Conservation (phyloP, 2,888 invertebrate genomes). For the Platycheirus albimanus region DNA sequence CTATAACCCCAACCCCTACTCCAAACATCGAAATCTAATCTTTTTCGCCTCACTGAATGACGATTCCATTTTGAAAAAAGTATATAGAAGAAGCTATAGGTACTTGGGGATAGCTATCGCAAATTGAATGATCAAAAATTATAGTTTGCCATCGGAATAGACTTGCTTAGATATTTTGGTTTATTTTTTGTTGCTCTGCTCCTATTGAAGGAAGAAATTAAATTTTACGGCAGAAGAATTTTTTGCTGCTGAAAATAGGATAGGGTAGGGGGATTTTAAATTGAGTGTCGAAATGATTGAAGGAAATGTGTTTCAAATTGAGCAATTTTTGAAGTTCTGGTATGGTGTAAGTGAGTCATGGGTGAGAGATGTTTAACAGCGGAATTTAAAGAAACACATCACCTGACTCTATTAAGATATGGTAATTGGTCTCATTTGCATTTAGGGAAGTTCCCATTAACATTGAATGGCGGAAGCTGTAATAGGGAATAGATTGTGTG, state of each 20-base stretch:
- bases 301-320: slow-evolving; percentile 66
- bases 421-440: slow-evolving; percentile 37
- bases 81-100: slow-evolving; percentile 17
- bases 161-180: slow-evolving; percentile 11
- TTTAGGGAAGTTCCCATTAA: slow-evolving; percentile 19
- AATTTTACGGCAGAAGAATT: slow-evolving; percentile 26
- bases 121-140: slow-evolving; percentile 69
- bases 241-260: neutral
- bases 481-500: neutral
- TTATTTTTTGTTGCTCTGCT: neutral
- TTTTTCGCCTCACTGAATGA: slow-evolving; percentile 36
- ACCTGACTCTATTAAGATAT: slow-evolving; percentile 42
- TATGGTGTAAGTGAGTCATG: neutral
- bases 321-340: slow-evolving; percentile 40
- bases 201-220: slow-evolving; percentile 30
- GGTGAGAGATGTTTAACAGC: slow-evolving; percentile 9
- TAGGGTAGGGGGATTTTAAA: slow-evolving; percentile 31
- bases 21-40: slow-evolving; percentile 51
- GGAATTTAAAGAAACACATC: slow-evolving; percentile 5
- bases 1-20: no score
- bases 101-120: slow-evolving; percentile 51
- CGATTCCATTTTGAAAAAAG: slow-evolving; percentile 14
- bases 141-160: slow-evolving; percentile 47
- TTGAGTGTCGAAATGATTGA: slow-evolving; percentile 65
- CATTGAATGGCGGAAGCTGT: neutral